Evolutionary conservation across 2,888 invertebrate species (phyloP), one percentile per base, ranked within the genome.

Genomic region (Apamea crenata): DNA sequence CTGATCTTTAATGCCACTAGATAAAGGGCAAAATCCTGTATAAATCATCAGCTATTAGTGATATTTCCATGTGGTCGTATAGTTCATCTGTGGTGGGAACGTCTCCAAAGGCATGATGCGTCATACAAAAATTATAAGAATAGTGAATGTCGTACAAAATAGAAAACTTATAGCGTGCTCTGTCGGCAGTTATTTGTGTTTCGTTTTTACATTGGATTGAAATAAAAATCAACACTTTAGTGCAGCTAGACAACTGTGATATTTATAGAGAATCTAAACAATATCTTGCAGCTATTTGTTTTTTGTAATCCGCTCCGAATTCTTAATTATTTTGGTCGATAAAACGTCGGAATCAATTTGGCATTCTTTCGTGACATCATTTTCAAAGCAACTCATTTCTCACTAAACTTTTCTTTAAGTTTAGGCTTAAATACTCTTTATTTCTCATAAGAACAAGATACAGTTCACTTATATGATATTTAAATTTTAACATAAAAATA

Each of bases 51-150:
- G 88, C 90, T 90, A 89, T 91, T 90, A 90, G 88, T 89, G 84
- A 86, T 90, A 91, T 91, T 92, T 91, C 90, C 89, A 88, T 83
- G 86, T 89, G 85, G 84, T 82, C 61, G 87, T 76, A 68, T 77
- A 78, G 74, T 74, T 82, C 79, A 84, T 77, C 69, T 78, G 86
- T 85, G 82, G 84, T 89, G 90, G 84, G 89, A 89, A 89, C 83
- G 77, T 78, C 84, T 89, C 82, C 78, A 71, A 40, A 40, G 71
- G n/a, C 71, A 78, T 74, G 82, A 85, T 85, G 87, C 85, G 87
- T 88, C 89, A 90, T 88, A 89, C 76, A 80, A 87, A 89, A 83
- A 81, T 83, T 88, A 84, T 83, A 85, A 80, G 81, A 85, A 88
- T 82, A 83, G 80, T 81, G 69, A 77, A 83, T 85, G 80, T 80